phyloP scores from a whole-genome alignment of 2,888 invertebrate genomes.

The Tyria jacobaeae region DNA sequence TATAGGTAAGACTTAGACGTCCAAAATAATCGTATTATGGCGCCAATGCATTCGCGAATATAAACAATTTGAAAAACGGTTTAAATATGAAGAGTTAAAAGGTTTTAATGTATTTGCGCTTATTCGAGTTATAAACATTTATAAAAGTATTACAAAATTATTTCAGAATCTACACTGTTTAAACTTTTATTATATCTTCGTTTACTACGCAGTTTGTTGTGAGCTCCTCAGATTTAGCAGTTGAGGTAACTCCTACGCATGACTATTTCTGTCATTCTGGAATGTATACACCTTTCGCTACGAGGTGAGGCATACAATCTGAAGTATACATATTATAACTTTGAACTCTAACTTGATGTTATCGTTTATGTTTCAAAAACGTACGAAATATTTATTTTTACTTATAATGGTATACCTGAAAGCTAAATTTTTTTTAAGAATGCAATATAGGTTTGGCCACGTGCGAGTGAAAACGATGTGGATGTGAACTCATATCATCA shows the following conservation, averaged over 20 bases:
- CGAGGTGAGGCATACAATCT: conserved; percentile 39
- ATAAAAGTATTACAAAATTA: neutral
- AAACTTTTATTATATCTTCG: conserved; percentile 17
- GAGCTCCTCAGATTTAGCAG: conserved; percentile 39
- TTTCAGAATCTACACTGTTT: conserved; percentile 14
- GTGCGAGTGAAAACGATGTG: neutral
- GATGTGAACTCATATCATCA: neutral
- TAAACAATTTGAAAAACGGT: too few relatives aligned
- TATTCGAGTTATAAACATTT: neutral
- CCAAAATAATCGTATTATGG: too few relatives aligned
- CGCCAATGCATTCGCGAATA: too few relatives aligned
- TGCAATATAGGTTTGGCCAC: neutral
- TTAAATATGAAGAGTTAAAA: neutral
- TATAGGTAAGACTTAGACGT: too few relatives aligned
- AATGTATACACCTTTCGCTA: conserved; percentile 60
- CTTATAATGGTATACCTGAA: neutral
- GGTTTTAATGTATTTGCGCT: neutral
- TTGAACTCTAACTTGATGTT: conserved; percentile 9
- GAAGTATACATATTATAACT: conserved; percentile 27
- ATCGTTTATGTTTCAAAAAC: neutral
- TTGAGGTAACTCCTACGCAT: conserved; percentile 56
- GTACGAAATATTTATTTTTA: neutral
- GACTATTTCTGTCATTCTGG: conserved; percentile 58
- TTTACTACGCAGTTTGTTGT: conserved; percentile 23
- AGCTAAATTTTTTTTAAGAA: too few relatives aligned